Evolutionary conservation across 2,797 vertebrate species (phyloP), one percentile per base, ranked within the genome.

Genomic region (Sebastes umbrosus): DNA sequence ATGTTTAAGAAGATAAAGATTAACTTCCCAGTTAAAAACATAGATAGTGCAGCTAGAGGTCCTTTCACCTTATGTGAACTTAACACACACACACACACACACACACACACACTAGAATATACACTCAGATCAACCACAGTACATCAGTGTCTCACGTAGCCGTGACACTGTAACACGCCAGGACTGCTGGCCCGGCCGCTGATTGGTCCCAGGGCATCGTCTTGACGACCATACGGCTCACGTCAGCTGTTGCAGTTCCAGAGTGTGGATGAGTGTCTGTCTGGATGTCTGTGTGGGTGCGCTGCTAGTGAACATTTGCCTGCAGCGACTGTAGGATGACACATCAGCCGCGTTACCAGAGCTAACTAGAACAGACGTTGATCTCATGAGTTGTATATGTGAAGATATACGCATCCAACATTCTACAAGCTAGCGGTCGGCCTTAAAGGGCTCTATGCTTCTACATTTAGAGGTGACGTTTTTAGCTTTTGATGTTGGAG

Each of bases 191-290:
- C 58, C 32, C 27, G 16, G 69, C 79, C 55, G 69, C 75, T 78
- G 82, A 90, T 88, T 82, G 80, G 79, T 87, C 82, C 84, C 66
- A n/a, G 8, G 81, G 75, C 79, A 29, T 24, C 14, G 34, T 82
- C 69, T 69, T 74, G 77, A 79, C 20, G 20, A 73, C 68, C 90
- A 79, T 75, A 81, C 3, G 69, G 79, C 62, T 71, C 20, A 25
- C 2, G 20, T 88, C 86, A 77, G 77, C 59, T 10, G 18, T 12
- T n/a, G 43, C 31, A 58, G 31, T 71, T 29, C 6, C 18, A 27
- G 36, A 68, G 82, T 54, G 79, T 55, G 54, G 43, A 6, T 73
- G 80, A 39, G 32, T 9, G 27, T 75, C 50, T 50, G 81, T 68
- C 43, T 75, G 43, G 62, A 60, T 1, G 13, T 75, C 58, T 60